phyloP scores from a whole-genome alignment of 2,888 invertebrate species.

The Caenorhabditis macrosperma region DNA sequence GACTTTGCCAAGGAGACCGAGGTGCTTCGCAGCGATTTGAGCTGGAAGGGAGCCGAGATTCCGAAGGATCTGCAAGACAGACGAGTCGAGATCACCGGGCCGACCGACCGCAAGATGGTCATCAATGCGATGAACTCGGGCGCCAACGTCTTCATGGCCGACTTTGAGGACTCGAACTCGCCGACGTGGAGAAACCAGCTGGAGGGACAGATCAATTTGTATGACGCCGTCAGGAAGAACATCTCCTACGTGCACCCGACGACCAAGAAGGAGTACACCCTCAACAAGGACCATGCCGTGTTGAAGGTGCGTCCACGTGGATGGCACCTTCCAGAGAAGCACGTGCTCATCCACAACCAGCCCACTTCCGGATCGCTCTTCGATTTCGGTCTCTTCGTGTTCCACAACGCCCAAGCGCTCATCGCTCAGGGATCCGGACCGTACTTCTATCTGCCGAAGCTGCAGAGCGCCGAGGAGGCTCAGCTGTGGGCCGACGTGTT shows the following conservation, averaged over 20 bases:
- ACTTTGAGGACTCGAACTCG: constrained; percentile 85
- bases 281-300: constrained; percentile 83
- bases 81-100: constrained; percentile 82
- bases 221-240: constrained; percentile 83
- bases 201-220: constrained; percentile 84
- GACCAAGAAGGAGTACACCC: constrained; percentile 77
- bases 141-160: constrained; percentile 80
- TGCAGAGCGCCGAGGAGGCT: constrained; percentile 85
- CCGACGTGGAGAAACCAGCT: constrained; percentile 87
- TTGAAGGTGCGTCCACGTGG: constrained; percentile 86
- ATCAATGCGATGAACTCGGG: constrained; percentile 85
- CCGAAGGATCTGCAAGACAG: constrained; percentile 76
- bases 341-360: constrained; percentile 79
- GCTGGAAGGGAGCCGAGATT: constrained; percentile 82
- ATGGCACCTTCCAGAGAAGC: constrained; percentile 86
- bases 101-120: constrained; percentile 83
- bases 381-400: constrained; percentile 86
- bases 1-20: constrained; percentile 82
- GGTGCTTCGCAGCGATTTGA: constrained; percentile 81
- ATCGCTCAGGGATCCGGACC: constrained; percentile 84
- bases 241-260: constrained; percentile 79
- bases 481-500: constrained; percentile 86
- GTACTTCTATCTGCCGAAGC: constrained; percentile 86
- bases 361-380: constrained; percentile 85
- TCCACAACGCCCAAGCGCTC: constrained; percentile 84